A percentile compares a stretch with the other conserved stretches of the same genome.
Conservation (phyloP, 2,113 vertebrate genomes). For the Pycnonotus jocosus region DNA sequence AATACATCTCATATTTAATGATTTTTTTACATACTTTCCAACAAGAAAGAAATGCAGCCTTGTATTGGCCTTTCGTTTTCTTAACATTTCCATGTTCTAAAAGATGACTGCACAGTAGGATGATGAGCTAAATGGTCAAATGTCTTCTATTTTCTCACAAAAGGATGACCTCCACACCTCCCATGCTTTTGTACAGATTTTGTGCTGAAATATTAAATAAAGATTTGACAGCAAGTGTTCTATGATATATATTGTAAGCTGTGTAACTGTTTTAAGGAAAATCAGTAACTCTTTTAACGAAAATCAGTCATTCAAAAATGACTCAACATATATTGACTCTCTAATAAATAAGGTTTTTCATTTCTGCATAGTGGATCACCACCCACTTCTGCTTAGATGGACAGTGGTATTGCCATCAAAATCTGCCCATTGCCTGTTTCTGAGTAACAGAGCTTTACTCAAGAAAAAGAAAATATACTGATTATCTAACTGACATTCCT, state of each 20-base stretch:
- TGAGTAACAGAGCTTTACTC: background rate
- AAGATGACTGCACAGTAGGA: background rate
- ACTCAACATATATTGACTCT: background rate
- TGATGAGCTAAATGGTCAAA: background rate
- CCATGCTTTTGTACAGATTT: background rate
- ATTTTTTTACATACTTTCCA: background rate
- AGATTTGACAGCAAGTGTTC: background rate
- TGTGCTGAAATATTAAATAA: background rate
- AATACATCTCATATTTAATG: background rate
- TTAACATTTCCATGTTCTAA: background rate
- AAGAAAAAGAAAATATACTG: background rate
- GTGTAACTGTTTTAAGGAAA: background rate
- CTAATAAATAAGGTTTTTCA: background rate
- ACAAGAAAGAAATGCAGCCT: background rate
- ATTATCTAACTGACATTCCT: background rate
- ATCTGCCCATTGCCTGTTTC: background rate
- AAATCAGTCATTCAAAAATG: background rate
- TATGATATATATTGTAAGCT: background rate
- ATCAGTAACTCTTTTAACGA: background rate
- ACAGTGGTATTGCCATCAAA: background rate
- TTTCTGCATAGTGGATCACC: background rate
- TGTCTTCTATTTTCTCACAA: background rate
- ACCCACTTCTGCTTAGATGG: background rate
- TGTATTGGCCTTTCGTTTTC: background rate
- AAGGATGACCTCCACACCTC: background rate